phyloP scores from a whole-genome alignment of 1,140 invertebrate genomes.

The Drosophila rhopaloa region DNA sequence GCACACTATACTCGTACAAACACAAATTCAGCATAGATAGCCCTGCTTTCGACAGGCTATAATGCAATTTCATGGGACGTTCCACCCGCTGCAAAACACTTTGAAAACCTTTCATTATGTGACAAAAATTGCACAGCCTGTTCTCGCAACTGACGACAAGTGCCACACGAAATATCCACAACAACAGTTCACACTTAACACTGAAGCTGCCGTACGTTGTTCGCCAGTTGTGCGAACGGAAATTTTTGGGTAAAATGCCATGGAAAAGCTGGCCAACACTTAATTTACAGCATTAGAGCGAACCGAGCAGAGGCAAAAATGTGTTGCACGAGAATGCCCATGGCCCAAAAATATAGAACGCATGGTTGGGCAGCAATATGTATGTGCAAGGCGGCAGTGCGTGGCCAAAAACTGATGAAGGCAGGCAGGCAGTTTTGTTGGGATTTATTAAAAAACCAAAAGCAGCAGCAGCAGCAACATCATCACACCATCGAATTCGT shows the following conservation, averaged over 20 bases:
- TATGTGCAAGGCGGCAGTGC: slow-evolving; percentile 43
- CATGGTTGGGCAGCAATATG: slow-evolving; percentile 48
- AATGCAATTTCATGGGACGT: slow-evolving; percentile 10
- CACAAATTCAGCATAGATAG: slow-evolving; percentile 2
- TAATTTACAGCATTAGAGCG: slow-evolving; percentile 61
- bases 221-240: slow-evolving; percentile 49
- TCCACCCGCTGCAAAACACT: background rate
- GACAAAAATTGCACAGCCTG: slow-evolving; percentile 23
- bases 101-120: slow-evolving; percentile 27
- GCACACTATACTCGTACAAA: background rate
- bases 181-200: slow-evolving; percentile 20
- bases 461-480: slow-evolving; percentile 13
- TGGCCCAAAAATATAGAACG: slow-evolving; percentile 22
- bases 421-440: slow-evolving; percentile 3
- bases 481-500: slow-evolving; percentile 60
- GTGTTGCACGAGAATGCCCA: background rate
- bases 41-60: slow-evolving; percentile 8
- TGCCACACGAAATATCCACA: slow-evolving; percentile 17
- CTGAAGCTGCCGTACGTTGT: slow-evolving; percentile 12
- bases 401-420: slow-evolving; percentile 9
- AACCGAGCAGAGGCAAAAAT: background rate
- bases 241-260: slow-evolving; percentile 58
- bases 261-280: slow-evolving; percentile 64
- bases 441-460: slow-evolving; percentile 65
- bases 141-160: slow-evolving; percentile 10